phyloP scores from a whole-genome alignment of 2,113 vertebrate species.

The Climacteris rufus region DNA sequence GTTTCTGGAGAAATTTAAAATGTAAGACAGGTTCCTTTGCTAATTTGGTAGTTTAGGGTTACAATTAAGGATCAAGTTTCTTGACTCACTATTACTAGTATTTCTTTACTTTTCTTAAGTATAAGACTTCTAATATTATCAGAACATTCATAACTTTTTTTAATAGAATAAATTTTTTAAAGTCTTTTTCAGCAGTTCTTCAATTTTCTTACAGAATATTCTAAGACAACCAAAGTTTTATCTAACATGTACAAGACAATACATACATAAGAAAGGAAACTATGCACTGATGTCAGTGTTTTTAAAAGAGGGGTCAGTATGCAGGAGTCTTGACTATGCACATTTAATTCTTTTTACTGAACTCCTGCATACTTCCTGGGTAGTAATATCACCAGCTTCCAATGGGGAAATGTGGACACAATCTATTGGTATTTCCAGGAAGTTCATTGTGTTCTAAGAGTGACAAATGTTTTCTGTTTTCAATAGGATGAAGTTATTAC shows the following conservation, averaged over 20 bases:
- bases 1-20: not conserved
- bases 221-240: not conserved
- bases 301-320: slow-evolving; percentile 35
- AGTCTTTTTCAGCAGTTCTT: not conserved
- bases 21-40: not conserved
- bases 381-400: not conserved
- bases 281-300: not conserved
- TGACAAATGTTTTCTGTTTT: not conserved
- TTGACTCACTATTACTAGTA: not conserved
- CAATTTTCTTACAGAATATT: not conserved
- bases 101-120: not conserved
- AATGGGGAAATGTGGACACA: not conserved
- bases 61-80: not conserved
- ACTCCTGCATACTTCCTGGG: not conserved
- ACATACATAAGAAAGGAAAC: not conserved
- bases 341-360: slow-evolving; percentile 37
- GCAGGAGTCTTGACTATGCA: not conserved
- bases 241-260: not conserved
- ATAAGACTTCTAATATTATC: not conserved
- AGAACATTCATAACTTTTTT: not conserved
- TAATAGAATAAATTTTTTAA: not conserved
- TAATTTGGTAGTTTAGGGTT: not conserved
- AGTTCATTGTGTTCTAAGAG: not conserved
- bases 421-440: not conserved
- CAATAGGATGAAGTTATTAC: not conserved